Conservation (phyloP, 2,888 invertebrate genomes). For the Phragmatobia fuliginosa region DNA sequence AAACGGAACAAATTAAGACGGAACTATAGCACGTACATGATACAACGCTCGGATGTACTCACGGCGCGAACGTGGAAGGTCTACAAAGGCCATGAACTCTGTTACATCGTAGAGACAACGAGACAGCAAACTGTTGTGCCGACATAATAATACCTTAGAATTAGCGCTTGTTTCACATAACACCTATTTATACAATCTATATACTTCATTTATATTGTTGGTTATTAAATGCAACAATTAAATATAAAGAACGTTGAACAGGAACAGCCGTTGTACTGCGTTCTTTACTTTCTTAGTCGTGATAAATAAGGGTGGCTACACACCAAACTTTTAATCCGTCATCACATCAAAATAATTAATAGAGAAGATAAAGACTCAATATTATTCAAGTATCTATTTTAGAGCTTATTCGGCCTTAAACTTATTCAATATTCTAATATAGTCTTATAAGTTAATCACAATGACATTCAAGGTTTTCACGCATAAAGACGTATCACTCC, state of each 20-base stretch:
- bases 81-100: slow-evolving; percentile 62
- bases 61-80: slow-evolving; percentile 35
- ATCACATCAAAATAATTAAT: background rate
- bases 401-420: background rate
- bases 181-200: background rate
- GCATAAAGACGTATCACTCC: background rate
- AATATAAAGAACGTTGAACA: background rate
- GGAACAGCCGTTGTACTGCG: too few relatives aligned
- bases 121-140: slow-evolving; percentile 53
- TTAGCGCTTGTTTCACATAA: slow-evolving; percentile 26
- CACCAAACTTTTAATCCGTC: too few relatives aligned
- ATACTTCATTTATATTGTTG: slow-evolving; percentile 10
- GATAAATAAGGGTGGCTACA: too few relatives aligned
- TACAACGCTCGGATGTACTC: slow-evolving; percentile 22
- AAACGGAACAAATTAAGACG: slow-evolving; percentile 56
- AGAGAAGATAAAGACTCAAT: background rate
- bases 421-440: background rate
- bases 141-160: slow-evolving; percentile 35
- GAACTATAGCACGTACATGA: slow-evolving; percentile 40
- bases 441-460: background rate
- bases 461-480: background rate
- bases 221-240: background rate
- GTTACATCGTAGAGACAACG: slow-evolving; percentile 50
- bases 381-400: background rate
- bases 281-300: too few relatives aligned